These are phyloP conservation scores for Drosophila azteca DNA, from an alignment of 1,140 invertebrate species.

Conservation along the genomic window DNA sequence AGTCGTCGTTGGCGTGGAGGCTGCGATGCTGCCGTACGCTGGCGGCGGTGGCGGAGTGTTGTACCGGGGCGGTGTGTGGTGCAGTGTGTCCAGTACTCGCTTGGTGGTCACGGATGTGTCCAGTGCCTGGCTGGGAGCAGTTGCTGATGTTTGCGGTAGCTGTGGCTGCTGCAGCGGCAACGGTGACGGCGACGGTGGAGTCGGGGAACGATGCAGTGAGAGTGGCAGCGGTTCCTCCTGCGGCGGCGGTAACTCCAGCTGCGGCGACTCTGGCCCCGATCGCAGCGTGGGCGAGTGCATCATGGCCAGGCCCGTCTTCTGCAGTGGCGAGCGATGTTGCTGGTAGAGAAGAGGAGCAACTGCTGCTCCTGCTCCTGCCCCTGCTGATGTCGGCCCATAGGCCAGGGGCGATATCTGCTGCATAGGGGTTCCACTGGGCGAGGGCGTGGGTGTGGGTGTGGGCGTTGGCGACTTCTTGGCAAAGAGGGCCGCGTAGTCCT, in stretches of 20 bases:
- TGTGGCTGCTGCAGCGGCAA: conserved; percentile 58
- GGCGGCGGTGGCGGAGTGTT: conserved; percentile 66
- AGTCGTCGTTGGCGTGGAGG: conserved; percentile 20
- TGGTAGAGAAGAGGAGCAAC: conserved; percentile 51
- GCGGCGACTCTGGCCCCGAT: conserved; percentile 66
- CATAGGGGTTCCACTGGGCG: conserved; percentile 59
- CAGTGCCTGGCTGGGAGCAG: conserved; percentile 35
- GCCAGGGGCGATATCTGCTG: conserved; percentile 64
- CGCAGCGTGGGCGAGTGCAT: conserved; percentile 80
- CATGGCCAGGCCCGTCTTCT: conserved; percentile 40
- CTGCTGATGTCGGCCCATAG: conserved; percentile 22
- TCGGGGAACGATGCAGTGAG: conserved; percentile 40
- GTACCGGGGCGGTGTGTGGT: conserved; percentile 70
- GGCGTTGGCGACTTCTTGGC: conserved; percentile 85
- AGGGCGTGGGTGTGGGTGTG: conserved; percentile 69
- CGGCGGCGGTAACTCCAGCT: conserved; percentile 63
- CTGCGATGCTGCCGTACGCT: conserved; percentile 51
- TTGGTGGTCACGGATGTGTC: conserved; percentile 49
- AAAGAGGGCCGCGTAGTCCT: conserved; percentile 93
- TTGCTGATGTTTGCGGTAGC: conserved; percentile 1
- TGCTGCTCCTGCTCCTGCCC: conserved; percentile 21
- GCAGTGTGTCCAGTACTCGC: conserved; percentile 58
- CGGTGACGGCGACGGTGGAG: conserved; percentile 59
- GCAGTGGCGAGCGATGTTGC: conserved; percentile 56
- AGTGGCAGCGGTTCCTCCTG: conserved; percentile 62